These are phyloP conservation scores for Apodemia mormo DNA, from an alignment of 2,888 invertebrate species.

Conservation along the genomic window DNA sequence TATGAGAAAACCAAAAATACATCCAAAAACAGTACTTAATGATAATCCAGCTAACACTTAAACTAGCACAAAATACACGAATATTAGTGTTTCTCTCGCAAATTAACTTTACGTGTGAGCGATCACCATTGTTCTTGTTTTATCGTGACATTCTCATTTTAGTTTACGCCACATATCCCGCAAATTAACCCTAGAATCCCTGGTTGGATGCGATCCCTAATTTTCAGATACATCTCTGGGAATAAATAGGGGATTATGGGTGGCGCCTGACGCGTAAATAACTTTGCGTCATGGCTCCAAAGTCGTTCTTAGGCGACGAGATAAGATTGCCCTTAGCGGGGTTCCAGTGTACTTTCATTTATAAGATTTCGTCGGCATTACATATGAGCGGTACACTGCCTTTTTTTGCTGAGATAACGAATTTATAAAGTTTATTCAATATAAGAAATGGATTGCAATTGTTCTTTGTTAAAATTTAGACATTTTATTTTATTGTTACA, in stretches of 20 bases:
- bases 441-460: too few relatives aligned
- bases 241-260: constrained; percentile 81
- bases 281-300: constrained; percentile 66
- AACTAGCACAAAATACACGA: background rate
- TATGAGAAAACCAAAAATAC: background rate
- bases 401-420: constrained; percentile 12
- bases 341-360: constrained; percentile 29
- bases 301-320: constrained; percentile 56
- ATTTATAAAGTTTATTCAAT: background rate
- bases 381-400: constrained; percentile 14
- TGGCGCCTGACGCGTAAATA: constrained; percentile 75
- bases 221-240: constrained; percentile 80
- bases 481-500: too few relatives aligned
- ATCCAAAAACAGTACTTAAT: background rate
- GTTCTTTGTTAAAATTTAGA: too few relatives aligned
- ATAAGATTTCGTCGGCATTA: constrained; percentile 27
- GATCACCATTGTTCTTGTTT: constrained; percentile 50
- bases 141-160: constrained; percentile 37
- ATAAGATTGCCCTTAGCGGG: constrained; percentile 70
- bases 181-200: constrained; percentile 68
- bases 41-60: background rate
- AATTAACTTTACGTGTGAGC: constrained; percentile 43
- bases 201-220: constrained; percentile 75
- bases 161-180: constrained; percentile 39
- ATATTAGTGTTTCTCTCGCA: background rate